A percentile compares a stretch with the other conserved stretches of the same genome.
phyloP scores from a whole-genome alignment of 2,888 invertebrate species.

The Polydrusus pterygomalis region DNA sequence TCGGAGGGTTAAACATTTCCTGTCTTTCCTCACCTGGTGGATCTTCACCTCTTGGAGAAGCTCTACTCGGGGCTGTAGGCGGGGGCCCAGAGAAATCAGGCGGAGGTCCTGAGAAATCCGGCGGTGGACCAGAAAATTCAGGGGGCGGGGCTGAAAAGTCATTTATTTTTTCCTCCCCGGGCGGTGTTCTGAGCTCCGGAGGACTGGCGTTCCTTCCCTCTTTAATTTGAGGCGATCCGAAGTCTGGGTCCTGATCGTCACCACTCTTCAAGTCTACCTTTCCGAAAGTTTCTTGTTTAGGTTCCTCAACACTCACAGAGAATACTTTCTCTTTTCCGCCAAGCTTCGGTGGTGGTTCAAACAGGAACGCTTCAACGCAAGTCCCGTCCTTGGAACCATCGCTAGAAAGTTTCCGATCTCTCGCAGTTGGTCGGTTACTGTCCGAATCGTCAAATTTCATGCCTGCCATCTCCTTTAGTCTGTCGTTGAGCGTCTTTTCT shows the following conservation, averaged over 20 bases:
- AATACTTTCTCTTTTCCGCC: neutral
- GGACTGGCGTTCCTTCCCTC: conserved; percentile 21
- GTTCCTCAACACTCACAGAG: neutral
- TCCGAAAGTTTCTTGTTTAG: no score
- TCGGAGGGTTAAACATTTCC: neutral
- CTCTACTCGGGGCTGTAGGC: neutral
- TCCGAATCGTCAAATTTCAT: conserved; percentile 56
- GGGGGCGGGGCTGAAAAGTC: neutral
- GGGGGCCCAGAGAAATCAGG: neutral
- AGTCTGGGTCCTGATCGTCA: neutral
- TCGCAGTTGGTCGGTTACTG: conserved; percentile 28
- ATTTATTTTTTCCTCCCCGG: neutral
- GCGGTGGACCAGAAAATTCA: neutral
- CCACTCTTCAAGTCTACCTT: no score
- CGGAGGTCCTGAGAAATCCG: neutral
- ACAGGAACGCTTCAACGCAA: neutral
- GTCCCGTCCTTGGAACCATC: conserved; percentile 29
- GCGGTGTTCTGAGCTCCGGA: conserved; percentile 9
- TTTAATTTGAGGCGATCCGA: conserved; percentile 13
- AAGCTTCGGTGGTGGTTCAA: conserved; percentile 8
- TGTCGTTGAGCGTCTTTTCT: conserved; percentile 66
- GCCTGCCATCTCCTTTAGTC: conserved; percentile 67
- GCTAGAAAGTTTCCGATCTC: conserved; percentile 54
- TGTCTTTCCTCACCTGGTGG: neutral
- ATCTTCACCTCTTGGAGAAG: neutral